Conservation (phyloP, 2,888 invertebrate species). For the Andrena marginata region DNA sequence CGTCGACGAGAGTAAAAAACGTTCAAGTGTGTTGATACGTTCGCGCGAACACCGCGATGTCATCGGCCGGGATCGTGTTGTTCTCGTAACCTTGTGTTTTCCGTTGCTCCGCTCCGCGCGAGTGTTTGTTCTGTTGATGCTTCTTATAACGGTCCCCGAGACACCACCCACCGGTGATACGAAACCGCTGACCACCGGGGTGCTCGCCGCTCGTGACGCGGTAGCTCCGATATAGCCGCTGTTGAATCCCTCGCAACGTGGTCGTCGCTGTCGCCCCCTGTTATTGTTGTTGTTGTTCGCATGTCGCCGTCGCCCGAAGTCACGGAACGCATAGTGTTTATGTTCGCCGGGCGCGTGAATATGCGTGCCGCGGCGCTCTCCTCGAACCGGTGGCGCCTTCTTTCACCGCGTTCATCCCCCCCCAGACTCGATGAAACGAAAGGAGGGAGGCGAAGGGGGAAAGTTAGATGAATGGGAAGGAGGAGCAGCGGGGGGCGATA, state of each 20-base stretch:
- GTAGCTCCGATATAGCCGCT: conserved; percentile 25
- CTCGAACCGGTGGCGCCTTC: conserved; percentile 76
- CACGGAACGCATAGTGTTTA: conserved; percentile 70
- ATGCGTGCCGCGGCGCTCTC: conserved; percentile 68
- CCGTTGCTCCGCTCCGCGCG: conserved; percentile 62
- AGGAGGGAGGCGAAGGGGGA: conserved; percentile 42
- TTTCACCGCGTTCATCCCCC: conserved; percentile 65
- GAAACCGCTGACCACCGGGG: conserved; percentile 7
- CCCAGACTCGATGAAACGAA: conserved; percentile 26
- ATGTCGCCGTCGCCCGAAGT: not conserved
- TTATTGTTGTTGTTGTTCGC: not conserved
- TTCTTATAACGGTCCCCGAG: conserved; percentile 47
- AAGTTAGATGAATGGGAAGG: conserved; percentile 61
- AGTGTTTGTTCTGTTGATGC: conserved; percentile 65
- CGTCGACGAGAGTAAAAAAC: not conserved
- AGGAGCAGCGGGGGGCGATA: conserved; percentile 5
- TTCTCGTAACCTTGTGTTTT: conserved; percentile 58
- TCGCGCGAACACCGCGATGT: conserved; percentile 19
- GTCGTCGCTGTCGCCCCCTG: not conserved
- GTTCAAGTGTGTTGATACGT: conserved; percentile 44
- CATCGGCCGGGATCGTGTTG: conserved; percentile 35
- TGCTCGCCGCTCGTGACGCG: not conserved
- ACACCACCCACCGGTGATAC: conserved; percentile 2
- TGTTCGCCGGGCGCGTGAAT: conserved; percentile 74
- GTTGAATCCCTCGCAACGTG: conserved; percentile 3